These are phyloP conservation scores for Eupristina koningsbergeri DNA, from an alignment of 1,140 invertebrate species.

Conservation along the genomic window DNA sequence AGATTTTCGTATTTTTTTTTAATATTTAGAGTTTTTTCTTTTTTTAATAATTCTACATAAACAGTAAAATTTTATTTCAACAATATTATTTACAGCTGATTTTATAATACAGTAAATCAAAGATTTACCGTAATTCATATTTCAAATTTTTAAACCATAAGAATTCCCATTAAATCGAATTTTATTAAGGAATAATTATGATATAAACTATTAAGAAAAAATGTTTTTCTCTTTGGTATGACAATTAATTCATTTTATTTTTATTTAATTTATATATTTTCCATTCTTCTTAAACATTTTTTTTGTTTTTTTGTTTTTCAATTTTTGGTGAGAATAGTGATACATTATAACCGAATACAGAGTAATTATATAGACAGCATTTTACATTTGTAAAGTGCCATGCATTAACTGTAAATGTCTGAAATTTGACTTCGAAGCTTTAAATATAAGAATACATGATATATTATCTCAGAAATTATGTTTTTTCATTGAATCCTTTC, in stretches of 20 bases:
- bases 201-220: slow-evolving; percentile 9
- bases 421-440: slow-evolving; percentile 46
- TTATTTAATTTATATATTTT: slow-evolving; percentile 6
- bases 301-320: neutral
- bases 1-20: neutral
- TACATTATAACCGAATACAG: slow-evolving; percentile 22
- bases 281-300: neutral
- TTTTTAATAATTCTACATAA: neutral
- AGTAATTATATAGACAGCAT: slow-evolving; percentile 21
- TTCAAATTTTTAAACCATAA: neutral
- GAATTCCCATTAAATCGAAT: neutral
- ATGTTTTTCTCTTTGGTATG: neutral
- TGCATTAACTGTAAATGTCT: slow-evolving; percentile 37
- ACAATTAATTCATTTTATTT: neutral
- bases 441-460: slow-evolving; percentile 47
- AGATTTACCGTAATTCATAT: no score
- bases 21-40: neutral
- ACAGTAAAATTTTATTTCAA: neutral
- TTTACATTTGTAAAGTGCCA: slow-evolving; percentile 42
- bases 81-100: neutral
- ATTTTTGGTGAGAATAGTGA: slow-evolving; percentile 1
- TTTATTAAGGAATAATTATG: neutral
- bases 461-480: slow-evolving; percentile 34
- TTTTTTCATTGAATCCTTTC: slow-evolving; percentile 13
- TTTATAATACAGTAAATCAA: neutral